Conservation (phyloP, 2,113 vertebrate genomes). For the Morone saxatilis region DNA sequence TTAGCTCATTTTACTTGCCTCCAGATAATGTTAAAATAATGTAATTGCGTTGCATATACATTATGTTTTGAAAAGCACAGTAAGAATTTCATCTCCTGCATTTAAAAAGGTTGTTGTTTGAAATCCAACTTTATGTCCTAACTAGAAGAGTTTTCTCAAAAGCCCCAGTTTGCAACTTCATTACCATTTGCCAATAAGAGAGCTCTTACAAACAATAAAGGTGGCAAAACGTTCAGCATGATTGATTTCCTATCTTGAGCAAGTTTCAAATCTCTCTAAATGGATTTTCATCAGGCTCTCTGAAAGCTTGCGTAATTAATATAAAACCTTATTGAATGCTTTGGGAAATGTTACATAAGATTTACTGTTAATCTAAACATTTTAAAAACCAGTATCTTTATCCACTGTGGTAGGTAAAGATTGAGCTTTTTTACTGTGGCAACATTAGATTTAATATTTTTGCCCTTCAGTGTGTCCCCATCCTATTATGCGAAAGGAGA, state of each 20-base stretch:
- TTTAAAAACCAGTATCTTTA: not conserved
- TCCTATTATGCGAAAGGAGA: not conserved
- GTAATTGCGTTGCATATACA: not conserved
- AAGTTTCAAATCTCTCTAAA: constrained; percentile 22
- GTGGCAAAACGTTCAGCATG: not conserved
- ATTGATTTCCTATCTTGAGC: constrained; percentile 21
- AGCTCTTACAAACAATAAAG: constrained; percentile 28
- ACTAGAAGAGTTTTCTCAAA: not conserved
- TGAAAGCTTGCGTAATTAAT: constrained; percentile 11
- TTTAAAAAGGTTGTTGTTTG: not conserved
- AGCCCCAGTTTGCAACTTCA: not conserved
- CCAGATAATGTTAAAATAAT: not conserved
- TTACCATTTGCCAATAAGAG: constrained; percentile 9
- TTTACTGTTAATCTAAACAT: not conserved
- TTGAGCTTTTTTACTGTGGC: not conserved
- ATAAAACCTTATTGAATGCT: constrained; percentile 7
- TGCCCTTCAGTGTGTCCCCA: constrained; percentile 5
- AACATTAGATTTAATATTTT: constrained; percentile 4
- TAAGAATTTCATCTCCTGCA: not conserved
- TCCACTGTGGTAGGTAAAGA: not conserved
- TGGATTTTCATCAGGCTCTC: constrained; percentile 23
- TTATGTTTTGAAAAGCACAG: not conserved
- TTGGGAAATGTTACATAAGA: not conserved
- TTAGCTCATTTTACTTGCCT: not conserved
- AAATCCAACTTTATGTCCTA: not conserved